Conservation (phyloP, 2,888 invertebrate species). For the Thelaira solivaga region DNA sequence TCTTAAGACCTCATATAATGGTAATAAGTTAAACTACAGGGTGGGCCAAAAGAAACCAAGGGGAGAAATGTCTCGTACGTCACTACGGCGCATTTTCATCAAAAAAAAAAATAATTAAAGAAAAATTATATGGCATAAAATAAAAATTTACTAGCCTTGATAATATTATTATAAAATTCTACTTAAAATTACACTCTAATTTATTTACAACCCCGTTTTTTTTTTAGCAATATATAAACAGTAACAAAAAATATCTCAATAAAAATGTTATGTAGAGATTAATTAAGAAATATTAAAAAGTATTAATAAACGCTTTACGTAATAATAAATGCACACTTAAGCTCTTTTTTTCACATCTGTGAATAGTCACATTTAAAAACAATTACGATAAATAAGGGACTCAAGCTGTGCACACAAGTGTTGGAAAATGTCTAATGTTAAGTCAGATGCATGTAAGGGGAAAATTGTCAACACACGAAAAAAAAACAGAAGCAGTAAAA, state of each 20-base stretch:
- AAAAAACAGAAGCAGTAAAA: slow-evolving; percentile 52
- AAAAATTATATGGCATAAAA: background rate
- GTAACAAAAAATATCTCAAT: background rate
- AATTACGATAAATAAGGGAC: slow-evolving; percentile 17
- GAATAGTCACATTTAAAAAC: slow-evolving; percentile 52
- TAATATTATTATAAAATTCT: slow-evolving; percentile 22
- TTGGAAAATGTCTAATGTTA: slow-evolving; percentile 10
- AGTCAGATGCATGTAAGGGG: background rate
- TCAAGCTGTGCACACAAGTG: slow-evolving; percentile 64
- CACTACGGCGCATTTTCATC: too few relatives aligned
- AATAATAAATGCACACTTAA: slow-evolving; percentile 56
- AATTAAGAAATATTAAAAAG: slow-evolving; percentile 51
- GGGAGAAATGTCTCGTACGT: too few relatives aligned
- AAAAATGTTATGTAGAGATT: slow-evolving; percentile 17
- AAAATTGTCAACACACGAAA: slow-evolving; percentile 46
- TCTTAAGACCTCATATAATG: too few relatives aligned
- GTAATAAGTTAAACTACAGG: too few relatives aligned
- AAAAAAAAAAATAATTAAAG: too few relatives aligned
- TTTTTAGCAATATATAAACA: slow-evolving; percentile 6
- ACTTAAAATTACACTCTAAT: slow-evolving; percentile 46
- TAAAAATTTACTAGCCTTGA: background rate
- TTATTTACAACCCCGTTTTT: slow-evolving; percentile 19
- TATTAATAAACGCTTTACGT: slow-evolving; percentile 49
- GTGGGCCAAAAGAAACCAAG: too few relatives aligned
- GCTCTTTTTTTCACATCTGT: slow-evolving; percentile 55